Base-by-base conservation (phyloP, 2,113 vertebrate genomes). In the Rissa tridactyla region DNA sequence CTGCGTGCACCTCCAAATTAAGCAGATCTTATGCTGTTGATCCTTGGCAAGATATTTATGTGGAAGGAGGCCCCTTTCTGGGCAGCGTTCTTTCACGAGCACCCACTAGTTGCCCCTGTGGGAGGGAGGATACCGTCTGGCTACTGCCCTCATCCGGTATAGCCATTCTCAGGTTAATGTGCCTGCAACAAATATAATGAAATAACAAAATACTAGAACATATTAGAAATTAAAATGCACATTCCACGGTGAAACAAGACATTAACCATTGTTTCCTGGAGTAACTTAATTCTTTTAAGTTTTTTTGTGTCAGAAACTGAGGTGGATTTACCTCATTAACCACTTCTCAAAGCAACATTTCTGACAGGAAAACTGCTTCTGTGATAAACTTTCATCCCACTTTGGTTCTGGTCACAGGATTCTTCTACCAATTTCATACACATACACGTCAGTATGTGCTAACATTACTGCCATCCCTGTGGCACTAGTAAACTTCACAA, bases 381-480 rank as follows among this genome's bases (percentile, higher is more conserved):
- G 23, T 32, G 25, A n/a, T 30, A 54, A 71, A 32, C 64, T 77
- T 76, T 55, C 26, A 68, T 61, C 16, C 7, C 52, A 16, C 8
- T 42, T 51, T 20, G 9, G 25, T 64, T 80, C 75, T 77, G 32
- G n/a, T 55, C n/a, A 55, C 51, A 58, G 55, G 42, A 25, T 64
- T 52, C 27, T 60, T 69, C 57, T 77, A 15, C 44, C 15, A 9
- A 8, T 22, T 71, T 85, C 55, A 8, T 18, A 7, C 17, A 9
- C 0, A 0, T 10, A 1, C 0, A 0, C 6, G 8, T 36, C 25
- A 52, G 25, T 42, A 42, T 4, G 7, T 57, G 90, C 64, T 61
- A 10, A 58, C 42, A 4, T 29, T 46, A 1, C 25, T 20, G 58
- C 64, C 3, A 0, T 57, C 36, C 52, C n/a, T 23, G 30, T n/a